Percentiles rank a stretch among this genome's conserved stretches.
These are phyloP conservation scores for Picus viridis DNA, from an alignment of 2,797 vertebrate genomes.

Conservation along the genomic window DNA sequence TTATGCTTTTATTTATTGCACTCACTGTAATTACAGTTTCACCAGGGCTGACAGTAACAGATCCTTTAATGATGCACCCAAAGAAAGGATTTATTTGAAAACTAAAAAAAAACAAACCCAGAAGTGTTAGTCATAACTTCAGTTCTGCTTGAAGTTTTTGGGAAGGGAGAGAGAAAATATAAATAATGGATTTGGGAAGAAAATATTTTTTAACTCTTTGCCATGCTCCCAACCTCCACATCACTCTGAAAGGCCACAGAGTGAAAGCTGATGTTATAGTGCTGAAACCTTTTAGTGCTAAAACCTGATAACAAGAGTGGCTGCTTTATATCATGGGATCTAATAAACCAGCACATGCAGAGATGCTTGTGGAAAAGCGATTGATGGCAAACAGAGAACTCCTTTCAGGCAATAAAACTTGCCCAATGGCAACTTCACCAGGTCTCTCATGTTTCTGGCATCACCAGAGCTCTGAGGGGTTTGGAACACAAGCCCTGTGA, in stretches of 20 bases:
- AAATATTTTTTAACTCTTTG: not conserved
- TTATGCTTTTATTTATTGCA: conserved; percentile 65
- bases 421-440: not conserved
- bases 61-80: conserved; percentile 38
- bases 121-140: conserved; percentile 7
- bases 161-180: not conserved
- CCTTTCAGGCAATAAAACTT: not conserved
- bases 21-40: conserved; percentile 63
- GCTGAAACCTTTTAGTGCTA: not conserved
- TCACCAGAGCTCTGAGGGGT: not conserved
- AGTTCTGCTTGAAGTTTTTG: conserved; percentile 26
- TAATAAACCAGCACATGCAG: not conserved
- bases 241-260: not conserved
- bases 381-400: not conserved
- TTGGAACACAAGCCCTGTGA: too few species aligned
- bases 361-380: not conserved
- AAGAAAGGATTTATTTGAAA: conserved; percentile 36
- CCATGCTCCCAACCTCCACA: not conserved
- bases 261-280: not conserved
- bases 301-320: not conserved
- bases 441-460: not conserved
- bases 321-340: not conserved
- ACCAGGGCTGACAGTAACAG: conserved; percentile 36
- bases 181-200: conserved; percentile 17
- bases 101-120: not conserved